Conservation (phyloP, 1,140 invertebrate species). For the Nephila pilipes region DNA sequence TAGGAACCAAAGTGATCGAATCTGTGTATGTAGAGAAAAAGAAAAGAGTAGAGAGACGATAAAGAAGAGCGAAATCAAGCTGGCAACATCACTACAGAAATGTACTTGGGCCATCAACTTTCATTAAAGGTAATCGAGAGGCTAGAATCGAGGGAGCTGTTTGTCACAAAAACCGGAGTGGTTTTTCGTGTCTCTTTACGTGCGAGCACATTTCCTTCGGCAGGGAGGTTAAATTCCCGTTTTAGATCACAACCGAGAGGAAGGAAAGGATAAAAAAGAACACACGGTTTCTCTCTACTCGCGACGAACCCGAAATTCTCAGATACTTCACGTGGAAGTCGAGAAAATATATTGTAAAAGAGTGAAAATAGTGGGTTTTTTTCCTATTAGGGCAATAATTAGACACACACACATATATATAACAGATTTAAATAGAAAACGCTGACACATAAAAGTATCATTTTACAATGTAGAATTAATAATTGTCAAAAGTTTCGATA, state of each 20-base stretch:
- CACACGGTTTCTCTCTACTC: background rate
- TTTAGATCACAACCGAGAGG: background rate
- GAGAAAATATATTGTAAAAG: too few relatives aligned
- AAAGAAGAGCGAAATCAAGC: conserved; percentile 32
- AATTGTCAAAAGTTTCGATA: too few relatives aligned
- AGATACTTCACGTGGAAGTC: too few relatives aligned
- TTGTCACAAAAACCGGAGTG: conserved; percentile 75
- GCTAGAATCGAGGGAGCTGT: conserved; percentile 58
- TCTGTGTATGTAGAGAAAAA: background rate
- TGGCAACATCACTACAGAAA: conserved; percentile 63
- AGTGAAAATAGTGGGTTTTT: background rate
- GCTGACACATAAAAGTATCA: too few relatives aligned
- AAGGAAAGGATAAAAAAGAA: background rate
- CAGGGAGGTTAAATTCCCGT: conserved; percentile 50
- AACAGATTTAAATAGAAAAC: too few relatives aligned
- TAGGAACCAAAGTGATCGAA: background rate
- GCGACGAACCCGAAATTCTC: too few relatives aligned
- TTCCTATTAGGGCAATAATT: too few relatives aligned
- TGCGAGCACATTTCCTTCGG: conserved; percentile 51
- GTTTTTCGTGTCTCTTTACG: conserved; percentile 67
- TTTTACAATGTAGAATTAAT: too few relatives aligned
- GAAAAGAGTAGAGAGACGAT: background rate
- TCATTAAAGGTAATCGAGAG: conserved; percentile 66
- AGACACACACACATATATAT: too few relatives aligned
- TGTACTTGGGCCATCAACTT: conserved; percentile 70